phyloP scores from a whole-genome alignment of 2,888 invertebrate species.

The Synanthedon myopaeformis region DNA sequence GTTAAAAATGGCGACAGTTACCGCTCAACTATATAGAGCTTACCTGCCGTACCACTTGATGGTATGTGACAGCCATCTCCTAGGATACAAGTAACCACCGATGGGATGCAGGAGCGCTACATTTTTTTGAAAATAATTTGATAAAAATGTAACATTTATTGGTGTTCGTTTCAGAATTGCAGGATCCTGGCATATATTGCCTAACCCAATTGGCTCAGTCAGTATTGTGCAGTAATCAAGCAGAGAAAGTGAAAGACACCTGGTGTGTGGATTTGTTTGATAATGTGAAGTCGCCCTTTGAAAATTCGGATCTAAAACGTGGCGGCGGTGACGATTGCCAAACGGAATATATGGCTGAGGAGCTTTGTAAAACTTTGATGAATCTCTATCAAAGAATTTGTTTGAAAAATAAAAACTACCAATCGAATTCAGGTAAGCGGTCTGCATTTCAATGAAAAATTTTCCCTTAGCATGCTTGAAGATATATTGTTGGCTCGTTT shows the following conservation, averaged over 20 bases:
- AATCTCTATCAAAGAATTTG: conserved; percentile 31
- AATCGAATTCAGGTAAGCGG: conserved; percentile 33
- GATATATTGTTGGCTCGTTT: too few species aligned
- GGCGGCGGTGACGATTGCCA: conserved; percentile 29
- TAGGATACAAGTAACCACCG: too few species aligned
- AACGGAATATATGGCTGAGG: conserved; percentile 48
- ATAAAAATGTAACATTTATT: too few species aligned
- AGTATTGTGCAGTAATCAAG: conserved; percentile 22
- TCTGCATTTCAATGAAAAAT: too few species aligned
- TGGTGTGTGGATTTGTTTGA: conserved; percentile 34
- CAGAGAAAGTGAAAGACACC: conserved; percentile 27
- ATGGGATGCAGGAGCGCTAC: too few species aligned
- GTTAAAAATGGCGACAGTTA: too few species aligned
- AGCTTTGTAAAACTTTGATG: conserved; percentile 40
- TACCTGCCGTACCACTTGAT: too few species aligned
- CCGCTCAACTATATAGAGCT: too few species aligned
- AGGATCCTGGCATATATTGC: conserved; percentile 40
- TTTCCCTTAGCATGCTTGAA: too few species aligned
- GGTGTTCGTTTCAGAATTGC: conserved; percentile 33
- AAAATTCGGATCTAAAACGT: background rate
- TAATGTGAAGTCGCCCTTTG: conserved; percentile 29
- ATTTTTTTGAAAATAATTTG: too few species aligned
- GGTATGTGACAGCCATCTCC: too few species aligned
- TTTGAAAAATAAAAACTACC: conserved; percentile 27
- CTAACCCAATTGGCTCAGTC: conserved; percentile 41